Base-by-base conservation (phyloP, 2,113 vertebrate species). In the Blennius ocellaris region DNA sequence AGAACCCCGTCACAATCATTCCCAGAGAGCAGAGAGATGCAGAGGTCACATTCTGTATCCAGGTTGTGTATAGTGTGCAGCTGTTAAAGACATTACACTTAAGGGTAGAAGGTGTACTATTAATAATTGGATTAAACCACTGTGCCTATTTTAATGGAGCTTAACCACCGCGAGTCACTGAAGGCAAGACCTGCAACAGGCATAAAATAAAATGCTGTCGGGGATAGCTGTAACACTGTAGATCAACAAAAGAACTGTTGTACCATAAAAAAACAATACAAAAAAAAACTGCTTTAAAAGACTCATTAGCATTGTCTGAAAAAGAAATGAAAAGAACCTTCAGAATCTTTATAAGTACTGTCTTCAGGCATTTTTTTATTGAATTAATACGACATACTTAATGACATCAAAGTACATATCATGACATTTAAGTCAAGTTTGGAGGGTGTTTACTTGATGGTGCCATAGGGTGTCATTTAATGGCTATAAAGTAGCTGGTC, bases 351-450 rank as follows among this genome's bases (percentile, higher is more conserved):
- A 1, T 47, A 40, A 30, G 4, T 30, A 4, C 21, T 4, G 41
- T 50, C 11, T 44, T 37, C 64, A 12, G 38, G 12, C 66, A 1
- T 61, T 57, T 52, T 53, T 15, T 44, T n/a, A n/a, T n/a, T 7
- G 2, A 47, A 43, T 16, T 10, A 36, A 50, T 49, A 38, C 2
- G 8, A 51, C 43, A n/a, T n/a, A 15, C 47, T 63, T 12, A 44
- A 59, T 48, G 38, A 78, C 64, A 70, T 73, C 4, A 62, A 60
- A 53, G 40, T 12, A 15, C 39, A 39, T 45, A 58, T 67, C 7
- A 10, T 45, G 43, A 12, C 0, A 6, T 54, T 60, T 53, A 15
- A 52, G 48, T n/a, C n/a, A n/a, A 7, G 48, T 53, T 44, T 38
- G 30, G 5, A 5, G 6, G n/a, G 5, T 21, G 44, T 39, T 36